Evolutionary conservation across 2,113 vertebrate genomes (phyloP), one percentile per base, ranked within the genome.

Genomic region (Vulpes lagopus): DNA sequence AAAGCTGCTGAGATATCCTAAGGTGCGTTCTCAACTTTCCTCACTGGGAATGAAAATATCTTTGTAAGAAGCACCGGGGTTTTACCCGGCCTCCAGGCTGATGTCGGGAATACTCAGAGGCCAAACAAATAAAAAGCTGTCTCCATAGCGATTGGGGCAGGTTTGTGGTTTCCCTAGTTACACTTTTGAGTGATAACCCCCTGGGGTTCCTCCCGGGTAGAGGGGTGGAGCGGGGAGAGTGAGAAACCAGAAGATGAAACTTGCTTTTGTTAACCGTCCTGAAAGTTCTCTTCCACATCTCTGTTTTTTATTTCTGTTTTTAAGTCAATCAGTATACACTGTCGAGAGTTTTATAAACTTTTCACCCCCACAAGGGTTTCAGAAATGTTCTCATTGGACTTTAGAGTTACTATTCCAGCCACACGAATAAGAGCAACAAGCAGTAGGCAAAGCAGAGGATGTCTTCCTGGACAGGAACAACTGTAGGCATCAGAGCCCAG

Each of bases 141-240:
- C 99, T 98, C 98, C 99, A 99, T 99, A 99, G 99, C 71, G 98
- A 99, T 98, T 97, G 98, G 98, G 98, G 98, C 98, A 98, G 98
- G 98, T 98, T 97, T 96, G 96, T 95, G 64, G 98, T 99, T 99
- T 99, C 99, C 99, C 98, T 99, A 99, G 98, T 98, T 98, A 99
- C 97, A 96, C 98, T 98, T 97, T 97, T 98, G 98, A 98, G 98
- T 93, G 98, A 99, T 98, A 98, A 98, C 98, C 98, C 98, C 99
- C 98, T 98, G 98, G 98, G 98, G 98, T 97, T 98, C 98, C 97
- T 98, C 97, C 97, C 86, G 92, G 94, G 97, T 98, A 96, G 64
- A 94, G 94, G 97, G 84, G 97, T 98, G 96, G 64, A 94, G 94
- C 97, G 84, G 96, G 97, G 95, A 96, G 96, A 92, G 96, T 92